phyloP scores from a whole-genome alignment of 1,140 invertebrate species.

The Gryllus bimaculatus region DNA sequence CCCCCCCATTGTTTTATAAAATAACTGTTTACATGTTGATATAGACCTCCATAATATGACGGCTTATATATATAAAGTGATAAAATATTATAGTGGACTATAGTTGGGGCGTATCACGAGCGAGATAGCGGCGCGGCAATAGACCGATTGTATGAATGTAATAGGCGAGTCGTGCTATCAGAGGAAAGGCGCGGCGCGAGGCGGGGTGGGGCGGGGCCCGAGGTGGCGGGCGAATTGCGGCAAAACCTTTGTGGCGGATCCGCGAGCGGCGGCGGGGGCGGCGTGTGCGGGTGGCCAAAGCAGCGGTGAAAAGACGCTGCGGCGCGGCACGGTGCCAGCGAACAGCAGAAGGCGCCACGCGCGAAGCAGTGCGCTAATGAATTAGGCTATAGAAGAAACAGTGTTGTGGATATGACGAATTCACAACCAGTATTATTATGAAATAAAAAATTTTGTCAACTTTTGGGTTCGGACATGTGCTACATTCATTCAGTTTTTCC shows the following conservation, averaged over 20 bases:
- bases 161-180: background rate
- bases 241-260: background rate
- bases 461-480: too few species aligned
- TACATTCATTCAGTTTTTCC: too few species aligned
- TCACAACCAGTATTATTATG: too few species aligned
- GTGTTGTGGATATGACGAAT: too few species aligned
- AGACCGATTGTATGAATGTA: constrained; percentile 4
- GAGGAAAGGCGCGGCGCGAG: background rate
- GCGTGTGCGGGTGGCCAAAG: background rate
- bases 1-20: background rate
- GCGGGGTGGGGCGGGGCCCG: too few species aligned
- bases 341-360: too few species aligned
- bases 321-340: too few species aligned
- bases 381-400: too few species aligned
- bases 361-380: too few species aligned
- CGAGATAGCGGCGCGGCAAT: background rate
- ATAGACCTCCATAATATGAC: constrained; percentile 1
- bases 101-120: background rate
- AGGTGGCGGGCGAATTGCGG: background rate
- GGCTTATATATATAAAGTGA: constrained; percentile 5
- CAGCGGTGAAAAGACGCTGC: background rate
- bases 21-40: constrained; percentile 5
- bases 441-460: too few species aligned
- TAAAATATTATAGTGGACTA: background rate
- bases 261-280: background rate